Evolutionary conservation across 2,113 vertebrate genomes (phyloP).

Genomic region (Catharus bicknelli): DNA sequence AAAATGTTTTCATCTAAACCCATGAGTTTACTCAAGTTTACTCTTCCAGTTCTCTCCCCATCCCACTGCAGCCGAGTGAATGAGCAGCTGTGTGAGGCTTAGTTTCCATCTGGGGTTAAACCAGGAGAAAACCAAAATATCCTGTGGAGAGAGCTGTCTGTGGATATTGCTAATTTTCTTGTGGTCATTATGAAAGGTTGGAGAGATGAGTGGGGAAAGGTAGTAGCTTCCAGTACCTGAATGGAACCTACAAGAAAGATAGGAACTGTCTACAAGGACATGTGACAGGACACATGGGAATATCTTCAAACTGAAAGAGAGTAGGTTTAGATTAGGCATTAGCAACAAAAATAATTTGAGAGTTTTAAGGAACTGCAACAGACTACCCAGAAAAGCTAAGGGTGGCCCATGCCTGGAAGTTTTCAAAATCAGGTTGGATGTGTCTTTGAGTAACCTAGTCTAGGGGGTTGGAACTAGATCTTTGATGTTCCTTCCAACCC

Average conservation of each 20-base stretch:
- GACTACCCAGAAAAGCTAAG: neutral
- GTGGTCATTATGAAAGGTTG: neutral
- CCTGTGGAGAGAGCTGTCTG: neutral
- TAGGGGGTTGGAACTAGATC: neutral
- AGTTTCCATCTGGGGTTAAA: neutral
- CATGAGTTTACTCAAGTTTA: neutral
- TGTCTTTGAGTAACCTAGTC: neutral
- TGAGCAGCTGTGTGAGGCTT: neutral
- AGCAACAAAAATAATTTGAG: neutral
- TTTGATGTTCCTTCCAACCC: neutral
- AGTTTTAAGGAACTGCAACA: neutral
- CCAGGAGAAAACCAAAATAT: neutral
- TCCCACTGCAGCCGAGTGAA: fast-evolving
- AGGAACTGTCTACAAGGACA: neutral
- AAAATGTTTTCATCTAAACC: neutral
- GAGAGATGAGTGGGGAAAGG: neutral
- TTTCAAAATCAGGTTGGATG: neutral
- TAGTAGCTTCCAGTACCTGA: neutral
- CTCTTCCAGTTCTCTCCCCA: neutral
- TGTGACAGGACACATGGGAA: neutral
- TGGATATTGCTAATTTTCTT: neutral
- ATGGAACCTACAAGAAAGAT: neutral
- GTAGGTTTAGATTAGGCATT: neutral
- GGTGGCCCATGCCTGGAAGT: neutral
- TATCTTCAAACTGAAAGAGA: neutral